phyloP scores from a whole-genome alignment of 2,113 vertebrate genomes.

The Laticauda laticaudata region DNA sequence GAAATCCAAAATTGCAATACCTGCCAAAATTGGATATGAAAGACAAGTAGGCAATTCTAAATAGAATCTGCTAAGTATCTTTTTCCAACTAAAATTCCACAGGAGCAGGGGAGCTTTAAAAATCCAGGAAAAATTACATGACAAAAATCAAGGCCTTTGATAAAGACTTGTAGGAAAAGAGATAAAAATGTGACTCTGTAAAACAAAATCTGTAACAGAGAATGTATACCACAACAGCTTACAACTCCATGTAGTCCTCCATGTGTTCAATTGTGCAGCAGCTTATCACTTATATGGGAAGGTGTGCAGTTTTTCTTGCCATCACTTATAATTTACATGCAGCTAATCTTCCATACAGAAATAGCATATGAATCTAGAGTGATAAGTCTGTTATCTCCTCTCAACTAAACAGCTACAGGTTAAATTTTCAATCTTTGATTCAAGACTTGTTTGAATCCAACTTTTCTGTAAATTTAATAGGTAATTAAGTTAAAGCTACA shows the following conservation, averaged over 20 bases:
- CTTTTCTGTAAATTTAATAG: conserved; percentile 3
- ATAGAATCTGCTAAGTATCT: background rate
- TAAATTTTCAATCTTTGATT: background rate
- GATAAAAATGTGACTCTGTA: background rate
- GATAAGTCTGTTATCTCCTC: background rate
- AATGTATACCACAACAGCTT: background rate
- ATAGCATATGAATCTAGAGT: background rate
- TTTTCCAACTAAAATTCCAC: background rate
- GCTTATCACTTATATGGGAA: background rate
- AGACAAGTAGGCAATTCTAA: background rate
- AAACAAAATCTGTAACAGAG: background rate
- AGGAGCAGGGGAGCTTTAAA: background rate
- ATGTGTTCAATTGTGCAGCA: background rate
- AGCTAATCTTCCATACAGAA: background rate
- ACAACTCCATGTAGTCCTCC: background rate
- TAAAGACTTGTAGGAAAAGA: background rate
- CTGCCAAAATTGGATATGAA: background rate
- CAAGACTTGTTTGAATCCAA: background rate
- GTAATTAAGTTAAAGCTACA: conserved; percentile 15
- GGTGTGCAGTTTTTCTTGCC: background rate
- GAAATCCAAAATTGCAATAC: background rate
- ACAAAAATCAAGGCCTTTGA: background rate
- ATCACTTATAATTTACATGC: background rate
- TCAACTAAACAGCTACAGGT: background rate
- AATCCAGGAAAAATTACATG: background rate